phyloP scores from a whole-genome alignment of 2,888 invertebrate genomes.

The Standfussiana lucernea region DNA sequence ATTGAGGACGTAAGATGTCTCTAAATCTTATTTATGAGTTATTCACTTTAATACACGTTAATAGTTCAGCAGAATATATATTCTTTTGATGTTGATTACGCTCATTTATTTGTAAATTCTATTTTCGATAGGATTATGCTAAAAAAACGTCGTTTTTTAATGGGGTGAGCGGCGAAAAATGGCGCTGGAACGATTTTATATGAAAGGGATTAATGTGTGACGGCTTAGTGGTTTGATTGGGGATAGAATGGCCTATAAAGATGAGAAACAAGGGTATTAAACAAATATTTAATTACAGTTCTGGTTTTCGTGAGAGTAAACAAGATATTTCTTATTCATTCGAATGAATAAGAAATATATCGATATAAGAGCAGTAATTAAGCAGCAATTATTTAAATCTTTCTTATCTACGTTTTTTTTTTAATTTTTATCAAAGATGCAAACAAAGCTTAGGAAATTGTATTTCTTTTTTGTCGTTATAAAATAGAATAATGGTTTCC shows the following conservation, averaged over 20 bases:
- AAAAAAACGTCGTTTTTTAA: slow-evolving; percentile 80
- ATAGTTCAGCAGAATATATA: slow-evolving; percentile 82
- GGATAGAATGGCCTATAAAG: slow-evolving; percentile 26
- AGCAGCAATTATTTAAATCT: background rate
- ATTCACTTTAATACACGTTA: slow-evolving; percentile 84
- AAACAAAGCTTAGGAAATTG: background rate
- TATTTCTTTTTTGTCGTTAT: background rate
- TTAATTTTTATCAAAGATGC: background rate
- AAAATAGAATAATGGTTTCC: background rate
- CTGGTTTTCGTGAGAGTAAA: background rate
- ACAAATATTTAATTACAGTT: slow-evolving; percentile 7
- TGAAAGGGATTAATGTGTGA: slow-evolving; percentile 74
- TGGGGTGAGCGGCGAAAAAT: slow-evolving; percentile 73
- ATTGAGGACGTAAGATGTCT: slow-evolving; percentile 83
- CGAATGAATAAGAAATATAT: too few species aligned
- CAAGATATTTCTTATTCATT: background rate
- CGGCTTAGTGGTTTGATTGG: slow-evolving; percentile 21
- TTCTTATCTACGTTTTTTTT: background rate
- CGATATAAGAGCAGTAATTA: background rate
- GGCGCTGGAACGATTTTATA: slow-evolving; percentile 73
- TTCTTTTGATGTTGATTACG: slow-evolving; percentile 87
- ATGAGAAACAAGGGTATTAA: slow-evolving; percentile 30
- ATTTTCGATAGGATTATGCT: slow-evolving; percentile 77
- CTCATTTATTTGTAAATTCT: slow-evolving; percentile 82
- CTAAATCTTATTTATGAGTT: slow-evolving; percentile 87